These are phyloP conservation scores for Eulemur albifrons DNA, from an alignment of 2,797 vertebrate genomes.

Conservation along the genomic window DNA sequence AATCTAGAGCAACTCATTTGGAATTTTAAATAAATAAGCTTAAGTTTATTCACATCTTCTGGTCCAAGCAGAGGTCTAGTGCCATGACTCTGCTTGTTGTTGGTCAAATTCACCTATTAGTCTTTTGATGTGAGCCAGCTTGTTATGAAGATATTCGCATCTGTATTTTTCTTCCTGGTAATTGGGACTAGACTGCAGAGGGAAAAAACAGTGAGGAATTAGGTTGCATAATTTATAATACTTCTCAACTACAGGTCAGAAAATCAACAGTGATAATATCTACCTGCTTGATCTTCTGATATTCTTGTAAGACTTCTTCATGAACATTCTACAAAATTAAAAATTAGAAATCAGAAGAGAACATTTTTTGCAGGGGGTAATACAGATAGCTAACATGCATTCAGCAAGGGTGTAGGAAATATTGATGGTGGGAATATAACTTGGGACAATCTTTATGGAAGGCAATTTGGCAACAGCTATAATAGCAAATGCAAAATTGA, in stretches of 20 bases:
- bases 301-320: constrained; percentile 92
- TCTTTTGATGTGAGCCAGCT: constrained; percentile 94
- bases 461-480: constrained; percentile 50
- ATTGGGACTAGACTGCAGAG: constrained; percentile 89
- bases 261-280: constrained; percentile 53
- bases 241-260: neutral
- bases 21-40: constrained; percentile 85
- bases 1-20: constrained; percentile 78
- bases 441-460: constrained; percentile 16
- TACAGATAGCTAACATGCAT: neutral
- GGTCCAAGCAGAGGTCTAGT: constrained; percentile 81
- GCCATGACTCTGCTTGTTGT: constrained; percentile 87
- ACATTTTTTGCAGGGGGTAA: neutral
- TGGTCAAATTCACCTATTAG: constrained; percentile 94
- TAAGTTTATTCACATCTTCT: constrained; percentile 81
- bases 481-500: constrained; percentile 40
- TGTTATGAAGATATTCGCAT: constrained; percentile 94
- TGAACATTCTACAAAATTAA: constrained; percentile 87
- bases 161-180: constrained; percentile 92
- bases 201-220: neutral
- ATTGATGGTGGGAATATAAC: neutral
- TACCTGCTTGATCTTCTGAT: constrained; percentile 93
- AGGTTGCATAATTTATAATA: constrained; percentile 1
- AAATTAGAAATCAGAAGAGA: constrained; percentile 44
- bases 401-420: neutral